Evolutionary conservation across 2,113 vertebrate species (phyloP).

Genomic region (Loxodonta africana): DNA sequence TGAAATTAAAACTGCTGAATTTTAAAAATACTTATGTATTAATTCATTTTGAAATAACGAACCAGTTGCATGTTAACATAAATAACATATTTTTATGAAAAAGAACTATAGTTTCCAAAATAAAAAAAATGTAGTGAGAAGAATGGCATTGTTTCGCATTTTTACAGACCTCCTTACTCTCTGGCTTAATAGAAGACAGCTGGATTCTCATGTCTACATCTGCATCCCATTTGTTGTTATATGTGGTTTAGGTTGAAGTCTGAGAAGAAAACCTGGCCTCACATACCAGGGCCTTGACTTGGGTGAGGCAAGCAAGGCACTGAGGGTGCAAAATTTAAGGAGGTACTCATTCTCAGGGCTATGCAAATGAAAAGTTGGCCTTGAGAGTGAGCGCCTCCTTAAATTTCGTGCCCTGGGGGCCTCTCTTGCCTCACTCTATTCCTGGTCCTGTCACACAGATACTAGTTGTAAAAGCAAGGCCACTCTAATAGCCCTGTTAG

Average conservation of each 20-base stretch:
- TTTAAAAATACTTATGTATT: neutral
- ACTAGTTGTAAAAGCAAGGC: neutral
- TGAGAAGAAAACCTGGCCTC: neutral
- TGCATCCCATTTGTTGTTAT: neutral
- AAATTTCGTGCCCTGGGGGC: neutral
- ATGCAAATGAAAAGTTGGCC: too few relatives aligned
- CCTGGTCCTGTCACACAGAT: neutral
- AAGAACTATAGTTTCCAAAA: neutral
- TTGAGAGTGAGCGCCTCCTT: neutral
- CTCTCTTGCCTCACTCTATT: neutral
- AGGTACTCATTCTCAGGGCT: fast-evolving
- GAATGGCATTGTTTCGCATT: neutral
- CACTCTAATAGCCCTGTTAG: too few relatives aligned
- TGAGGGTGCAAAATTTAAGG: neutral
- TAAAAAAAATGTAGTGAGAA: neutral
- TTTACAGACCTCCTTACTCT: neutral
- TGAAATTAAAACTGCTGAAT: neutral
- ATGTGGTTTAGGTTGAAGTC: neutral
- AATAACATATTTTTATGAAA: neutral
- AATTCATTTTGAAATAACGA: constrained; percentile 25
- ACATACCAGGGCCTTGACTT: neutral
- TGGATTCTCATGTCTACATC: neutral
- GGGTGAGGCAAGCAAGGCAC: neutral
- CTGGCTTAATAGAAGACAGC: neutral
- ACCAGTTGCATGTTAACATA: neutral